These are phyloP conservation scores for Hydrochoerus hydrochaeris DNA, from an alignment of 2,113 vertebrate species.

Conservation along the genomic window DNA sequence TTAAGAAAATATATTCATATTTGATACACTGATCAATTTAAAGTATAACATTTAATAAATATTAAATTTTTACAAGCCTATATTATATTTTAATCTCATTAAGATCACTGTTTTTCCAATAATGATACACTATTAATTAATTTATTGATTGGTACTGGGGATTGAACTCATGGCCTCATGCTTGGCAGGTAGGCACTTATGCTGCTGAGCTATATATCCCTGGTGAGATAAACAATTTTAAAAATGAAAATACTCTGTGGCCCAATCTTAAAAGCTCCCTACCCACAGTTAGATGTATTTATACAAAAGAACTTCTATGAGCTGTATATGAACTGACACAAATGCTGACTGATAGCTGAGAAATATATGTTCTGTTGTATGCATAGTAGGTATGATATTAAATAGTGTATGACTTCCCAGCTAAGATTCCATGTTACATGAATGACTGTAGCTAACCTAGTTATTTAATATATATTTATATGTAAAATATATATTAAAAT, in stretches of 20 bases:
- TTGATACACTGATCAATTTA: conserved; percentile 18
- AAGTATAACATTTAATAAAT: conserved; percentile 47
- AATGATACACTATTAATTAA: background rate
- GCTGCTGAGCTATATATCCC: too few relatives aligned
- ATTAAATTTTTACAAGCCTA: background rate
- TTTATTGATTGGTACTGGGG: too few relatives aligned
- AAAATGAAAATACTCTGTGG: conserved; percentile 31
- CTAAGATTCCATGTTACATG: background rate
- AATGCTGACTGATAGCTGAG: background rate
- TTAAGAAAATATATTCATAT: background rate
- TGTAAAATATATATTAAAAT: background rate
- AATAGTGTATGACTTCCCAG: background rate
- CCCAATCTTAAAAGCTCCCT: background rate
- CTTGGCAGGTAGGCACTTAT: too few relatives aligned
- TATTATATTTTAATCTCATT: conserved; percentile 11
- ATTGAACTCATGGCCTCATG: too few relatives aligned
- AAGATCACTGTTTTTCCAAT: conserved; percentile 44
- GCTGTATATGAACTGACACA: background rate
- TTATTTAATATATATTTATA: background rate
- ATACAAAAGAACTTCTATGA: conserved; percentile 10
- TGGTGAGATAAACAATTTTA: background rate
- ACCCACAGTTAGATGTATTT: background rate
- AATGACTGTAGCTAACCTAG: conserved; percentile 1
- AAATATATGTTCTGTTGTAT: conserved; percentile 3
- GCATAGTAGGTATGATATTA: background rate